Base-by-base conservation (phyloP, 2,113 vertebrate species). In the Ctenomys sociabilis region DNA sequence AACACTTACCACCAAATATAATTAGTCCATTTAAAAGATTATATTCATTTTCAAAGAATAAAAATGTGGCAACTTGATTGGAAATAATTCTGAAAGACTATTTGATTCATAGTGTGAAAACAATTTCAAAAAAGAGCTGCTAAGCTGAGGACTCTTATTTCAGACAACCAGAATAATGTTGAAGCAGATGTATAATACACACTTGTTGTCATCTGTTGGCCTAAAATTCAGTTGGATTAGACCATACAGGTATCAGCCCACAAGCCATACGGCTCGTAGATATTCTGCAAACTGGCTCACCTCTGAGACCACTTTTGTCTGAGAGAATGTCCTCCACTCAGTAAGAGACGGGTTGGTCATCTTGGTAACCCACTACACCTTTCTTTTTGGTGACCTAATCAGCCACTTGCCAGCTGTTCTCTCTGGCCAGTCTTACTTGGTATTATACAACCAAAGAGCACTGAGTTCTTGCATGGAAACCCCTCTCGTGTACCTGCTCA, bases 1-100 rank as follows among this genome's bases (percentile, higher is more conserved):
- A 91, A 86, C 32, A 94, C 12, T 95, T 88, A 95, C 45, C 37
- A 85, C 19, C 21, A 94, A 88, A 95, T 84, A 70, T 75, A 95
- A 96, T 88, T 37, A 93, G 26, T 40, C 7, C 81, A 72, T 68
- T 83, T 70, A 54, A 37, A 85, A 90, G 77, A 82, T 94, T n/a
- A 82, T 85, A 95, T 93, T 88, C 5, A 45, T 90, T 93, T 92
- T 87, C 32, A 83, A 80, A 92, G 61, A 91, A 92, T 40, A 89
- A 77, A 96, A 96, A 54, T 45, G 57, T 87, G 28, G 77, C 30
- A 94, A 75, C 35, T 86, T 96, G 66, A 91, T 75, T 24, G 89
- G 32, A 96, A 96, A 84, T 91, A 87, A 91, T 61, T 93, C 13
- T 40, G 49, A 85, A 86, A 83, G 52, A 90, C 52, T 70, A 75